A percentile compares a stretch with the other conserved stretches of the same genome.
Conservation (phyloP, 2,888 invertebrate species). For the Tetrapedia diversipes region DNA sequence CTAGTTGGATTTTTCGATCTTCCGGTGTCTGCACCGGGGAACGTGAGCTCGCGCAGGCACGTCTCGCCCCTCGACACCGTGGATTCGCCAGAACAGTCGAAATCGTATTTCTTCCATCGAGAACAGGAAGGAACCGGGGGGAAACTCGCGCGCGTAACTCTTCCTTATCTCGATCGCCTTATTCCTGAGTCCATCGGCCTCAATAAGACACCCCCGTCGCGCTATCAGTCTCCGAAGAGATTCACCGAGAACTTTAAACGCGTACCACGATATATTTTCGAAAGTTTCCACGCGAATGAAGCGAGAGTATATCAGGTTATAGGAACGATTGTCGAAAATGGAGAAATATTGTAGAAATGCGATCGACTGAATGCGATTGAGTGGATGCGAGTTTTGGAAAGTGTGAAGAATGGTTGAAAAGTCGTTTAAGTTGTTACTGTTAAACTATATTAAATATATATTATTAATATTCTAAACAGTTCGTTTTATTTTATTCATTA, state of each 20-base stretch:
- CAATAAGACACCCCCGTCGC: conserved; percentile 2
- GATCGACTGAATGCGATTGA: too few relatives aligned
- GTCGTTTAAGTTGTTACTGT: too few relatives aligned
- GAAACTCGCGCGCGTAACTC: conserved; percentile 8
- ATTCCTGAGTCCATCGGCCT: not conserved
- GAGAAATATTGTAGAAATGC: too few relatives aligned
- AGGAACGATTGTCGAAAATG: too few relatives aligned
- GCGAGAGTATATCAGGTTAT: too few relatives aligned
- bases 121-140: not conserved
- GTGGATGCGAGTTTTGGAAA: too few relatives aligned
- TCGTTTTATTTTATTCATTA: too few relatives aligned
- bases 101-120: conserved; percentile 29
- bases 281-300: not conserved
- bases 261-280: not conserved
- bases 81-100: not conserved
- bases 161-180: conserved; percentile 20
- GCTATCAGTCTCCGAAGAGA: not conserved
- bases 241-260: not conserved
- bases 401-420: too few relatives aligned
- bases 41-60: not conserved
- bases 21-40: too few relatives aligned
- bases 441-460: too few relatives aligned
- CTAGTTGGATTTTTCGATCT: conserved; percentile 8
- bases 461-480: too few relatives aligned
- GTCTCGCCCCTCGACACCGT: not conserved